Base-by-base conservation (phyloP, 2,888 invertebrate genomes). In the Drosophila atroscutellata region DNA sequence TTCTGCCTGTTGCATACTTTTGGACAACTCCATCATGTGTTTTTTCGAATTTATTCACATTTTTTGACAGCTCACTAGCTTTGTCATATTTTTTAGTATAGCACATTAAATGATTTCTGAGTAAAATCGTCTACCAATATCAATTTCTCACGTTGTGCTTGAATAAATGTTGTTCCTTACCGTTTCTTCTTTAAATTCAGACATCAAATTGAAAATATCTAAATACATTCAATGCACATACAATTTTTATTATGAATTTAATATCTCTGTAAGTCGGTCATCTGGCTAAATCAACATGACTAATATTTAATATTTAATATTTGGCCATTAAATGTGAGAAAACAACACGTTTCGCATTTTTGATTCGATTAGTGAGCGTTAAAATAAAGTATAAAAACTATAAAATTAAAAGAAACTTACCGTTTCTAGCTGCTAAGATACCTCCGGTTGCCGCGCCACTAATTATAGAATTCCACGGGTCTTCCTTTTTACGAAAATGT, bases 361-460 rank as follows among this genome's bases (percentile, higher is more conserved):
- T 20, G 6, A 3, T 6, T 42, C 20, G 42, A 6, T 42, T 20
- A 20, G 20, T 45, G 20, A 13, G 20, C 42, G 7, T 9, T 26
- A 18, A 24, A 18, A 47, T 26, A 47, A 42, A 8, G 4, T 26
- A 26, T 15, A 26, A 47, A 4, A 0, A 15, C 15, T 26, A 45
- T 9, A 18, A 8, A 5, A 26, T 30, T 13, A 20, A n/a, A 30
- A 45, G 8, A 28, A 36, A 54, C 69, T 59, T 92, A 95, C 97
- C 97, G 94, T 97, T 98, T 94, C 99, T 95, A n/a, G 99, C 98
- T 47, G 99, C 98, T 77, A 99, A 94, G 83, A 99, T 97, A 47
- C 98, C 99, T 64, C 99, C 99, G 24, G 99, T 99, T 0, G 98
- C 95, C 13, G 99, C 99, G 0, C 99, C 99, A 93, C 97, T 97